phyloP scores from a whole-genome alignment of 2,797 vertebrate species.

The Lithobates pipiens region DNA sequence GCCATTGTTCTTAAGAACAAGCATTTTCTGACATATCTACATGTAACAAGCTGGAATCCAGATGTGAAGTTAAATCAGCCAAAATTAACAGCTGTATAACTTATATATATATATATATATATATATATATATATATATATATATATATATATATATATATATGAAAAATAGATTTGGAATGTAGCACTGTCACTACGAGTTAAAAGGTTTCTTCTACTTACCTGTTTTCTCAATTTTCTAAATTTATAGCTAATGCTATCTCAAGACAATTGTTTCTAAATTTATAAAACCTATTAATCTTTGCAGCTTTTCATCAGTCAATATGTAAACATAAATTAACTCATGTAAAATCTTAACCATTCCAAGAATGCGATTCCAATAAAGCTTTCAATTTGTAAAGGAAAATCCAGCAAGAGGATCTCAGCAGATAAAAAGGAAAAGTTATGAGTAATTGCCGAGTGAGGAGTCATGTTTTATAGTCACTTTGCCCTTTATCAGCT shows the following conservation, averaged over 20 bases:
- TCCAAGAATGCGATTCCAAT: constrained; percentile 46
- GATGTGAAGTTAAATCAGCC: background rate
- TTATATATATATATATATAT: background rate
- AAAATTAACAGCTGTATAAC: background rate
- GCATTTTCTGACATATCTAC: no score
- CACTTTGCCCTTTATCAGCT: constrained; percentile 48
- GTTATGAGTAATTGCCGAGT: constrained; percentile 57
- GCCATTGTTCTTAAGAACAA: no score
- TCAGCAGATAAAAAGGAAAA: constrained; percentile 44
- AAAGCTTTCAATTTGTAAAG: constrained; percentile 49
- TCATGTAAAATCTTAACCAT: constrained; percentile 28
- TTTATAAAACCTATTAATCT: background rate
- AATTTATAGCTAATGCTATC: background rate
- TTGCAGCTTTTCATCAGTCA: constrained; percentile 20
- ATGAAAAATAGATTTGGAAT: background rate
- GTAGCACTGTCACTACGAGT: background rate
- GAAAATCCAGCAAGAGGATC: constrained; percentile 15
- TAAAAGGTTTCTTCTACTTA: background rate
- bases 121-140: no score
- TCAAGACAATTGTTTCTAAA: background rate
- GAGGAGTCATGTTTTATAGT: constrained; percentile 37
- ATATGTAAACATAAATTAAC: constrained; percentile 35
- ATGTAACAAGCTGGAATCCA: no score
- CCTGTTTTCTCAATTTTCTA: background rate
- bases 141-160: background rate